These are phyloP conservation scores for Catonia carolina DNA, from an alignment of 2,888 invertebrate species.

Conservation along the genomic window DNA sequence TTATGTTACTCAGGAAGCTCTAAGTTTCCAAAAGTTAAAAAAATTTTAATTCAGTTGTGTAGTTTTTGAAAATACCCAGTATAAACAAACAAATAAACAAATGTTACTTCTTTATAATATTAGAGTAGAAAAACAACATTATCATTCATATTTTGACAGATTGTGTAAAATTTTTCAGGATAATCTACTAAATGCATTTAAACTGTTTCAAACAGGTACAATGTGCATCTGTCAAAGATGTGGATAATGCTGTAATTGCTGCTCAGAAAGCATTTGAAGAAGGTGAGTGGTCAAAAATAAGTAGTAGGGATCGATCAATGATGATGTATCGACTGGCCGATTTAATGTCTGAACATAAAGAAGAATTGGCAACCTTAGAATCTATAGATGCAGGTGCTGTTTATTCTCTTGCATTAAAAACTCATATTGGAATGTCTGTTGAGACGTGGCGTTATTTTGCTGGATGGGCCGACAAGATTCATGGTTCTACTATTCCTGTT, in stretches of 20 bases:
- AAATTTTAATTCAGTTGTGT: too few relatives aligned
- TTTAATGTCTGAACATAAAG: slow-evolving; percentile 89
- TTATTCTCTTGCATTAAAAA: slow-evolving; percentile 91
- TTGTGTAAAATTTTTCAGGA: too few relatives aligned
- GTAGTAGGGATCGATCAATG: slow-evolving; percentile 81
- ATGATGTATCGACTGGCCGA: slow-evolving; percentile 84
- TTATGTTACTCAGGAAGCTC: too few relatives aligned
- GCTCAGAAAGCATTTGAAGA: slow-evolving; percentile 81
- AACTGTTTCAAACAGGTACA: too few relatives aligned
- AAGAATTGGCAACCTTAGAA: slow-evolving; percentile 92
- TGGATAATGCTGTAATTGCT: slow-evolving; percentile 79
- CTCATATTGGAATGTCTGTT: slow-evolving; percentile 96
- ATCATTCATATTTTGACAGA: too few relatives aligned
- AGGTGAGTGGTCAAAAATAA: slow-evolving; percentile 92
- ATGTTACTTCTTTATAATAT: too few relatives aligned
- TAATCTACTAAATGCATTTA: too few relatives aligned
- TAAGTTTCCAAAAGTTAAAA: too few relatives aligned
- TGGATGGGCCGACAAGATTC: slow-evolving; percentile 95
- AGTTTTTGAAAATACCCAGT: too few relatives aligned
- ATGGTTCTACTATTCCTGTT: slow-evolving; percentile 86
- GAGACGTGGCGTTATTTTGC: slow-evolving; percentile 96
- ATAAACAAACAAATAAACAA: too few relatives aligned
- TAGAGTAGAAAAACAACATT: too few relatives aligned
- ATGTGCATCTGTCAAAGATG: slow-evolving; percentile 69
- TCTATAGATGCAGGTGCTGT: slow-evolving; percentile 93